Percentiles rank a stretch among this genome's conserved stretches.
phyloP scores from a whole-genome alignment of 2,888 invertebrate species.

The Diplolepis rosae region DNA sequence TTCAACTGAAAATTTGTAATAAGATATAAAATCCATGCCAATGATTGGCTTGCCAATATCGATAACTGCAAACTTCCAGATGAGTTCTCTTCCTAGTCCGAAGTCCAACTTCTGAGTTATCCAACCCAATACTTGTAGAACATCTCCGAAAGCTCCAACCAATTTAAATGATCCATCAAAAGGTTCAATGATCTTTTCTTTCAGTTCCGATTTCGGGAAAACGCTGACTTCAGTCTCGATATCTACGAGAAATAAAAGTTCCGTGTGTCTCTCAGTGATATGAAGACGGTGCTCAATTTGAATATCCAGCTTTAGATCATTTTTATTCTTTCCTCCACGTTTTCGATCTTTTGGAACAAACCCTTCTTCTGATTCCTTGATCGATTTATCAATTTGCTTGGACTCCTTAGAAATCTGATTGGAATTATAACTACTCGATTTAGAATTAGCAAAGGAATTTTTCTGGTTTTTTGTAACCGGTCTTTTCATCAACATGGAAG shows the following conservation, averaged over 20 bases:
- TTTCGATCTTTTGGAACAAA: no score
- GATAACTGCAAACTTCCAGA: background rate
- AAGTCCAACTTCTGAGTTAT: constrained; percentile 46
- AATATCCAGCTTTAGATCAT: no score
- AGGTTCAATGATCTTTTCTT: background rate
- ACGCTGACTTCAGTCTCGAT: constrained; percentile 17
- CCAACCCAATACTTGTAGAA: constrained; percentile 45
- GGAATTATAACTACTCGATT: no score
- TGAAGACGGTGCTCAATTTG: constrained; percentile 44
- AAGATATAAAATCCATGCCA: background rate
- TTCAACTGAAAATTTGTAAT: background rate
- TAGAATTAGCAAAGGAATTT: no score
- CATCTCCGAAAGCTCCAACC: background rate
- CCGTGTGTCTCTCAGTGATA: constrained; percentile 34
- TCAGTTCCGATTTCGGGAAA: background rate
- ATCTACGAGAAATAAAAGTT: constrained; percentile 45
- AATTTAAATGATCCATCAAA: background rate
- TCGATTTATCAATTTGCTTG: no score
- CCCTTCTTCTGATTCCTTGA: no score
- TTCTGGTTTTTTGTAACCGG: background rate
- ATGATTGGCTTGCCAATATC: background rate
- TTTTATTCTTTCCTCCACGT: no score
- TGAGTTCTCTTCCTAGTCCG: background rate
- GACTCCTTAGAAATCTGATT: no score
- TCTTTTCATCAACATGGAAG: background rate